These are phyloP conservation scores for Oncorhynchus keta DNA, from an alignment of 2,113 vertebrate species.

Conservation along the genomic window DNA sequence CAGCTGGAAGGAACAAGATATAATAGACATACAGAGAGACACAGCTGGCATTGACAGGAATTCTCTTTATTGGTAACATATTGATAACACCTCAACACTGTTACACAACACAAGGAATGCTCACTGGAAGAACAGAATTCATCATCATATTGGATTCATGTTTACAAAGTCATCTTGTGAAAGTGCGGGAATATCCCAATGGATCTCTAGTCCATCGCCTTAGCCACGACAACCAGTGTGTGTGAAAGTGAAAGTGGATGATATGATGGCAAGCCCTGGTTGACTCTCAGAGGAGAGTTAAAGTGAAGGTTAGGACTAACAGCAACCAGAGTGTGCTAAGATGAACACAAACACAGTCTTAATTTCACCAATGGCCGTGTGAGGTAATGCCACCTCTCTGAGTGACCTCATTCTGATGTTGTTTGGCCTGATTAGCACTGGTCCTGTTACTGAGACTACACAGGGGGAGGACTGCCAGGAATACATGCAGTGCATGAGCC, in stretches of 20 bases:
- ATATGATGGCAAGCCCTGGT: neutral
- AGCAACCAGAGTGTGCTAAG: neutral
- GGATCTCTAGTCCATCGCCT: no score
- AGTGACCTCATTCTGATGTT: neutral
- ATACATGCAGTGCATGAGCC: neutral
- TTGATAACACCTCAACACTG: conserved; percentile 71
- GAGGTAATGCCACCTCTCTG: neutral
- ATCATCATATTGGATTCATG: conserved; percentile 34
- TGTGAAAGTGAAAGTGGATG: neutral
- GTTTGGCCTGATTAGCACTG: neutral
- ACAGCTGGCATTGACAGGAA: neutral
- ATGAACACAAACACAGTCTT: neutral
- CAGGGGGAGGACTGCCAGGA: neutral
- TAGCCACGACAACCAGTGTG: no score
- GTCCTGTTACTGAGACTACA: neutral
- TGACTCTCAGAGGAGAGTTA: neutral
- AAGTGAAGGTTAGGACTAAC: neutral
- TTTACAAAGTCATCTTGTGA: neutral
- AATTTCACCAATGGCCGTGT: neutral
- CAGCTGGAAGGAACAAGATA: no score
- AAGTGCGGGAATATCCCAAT: no score
- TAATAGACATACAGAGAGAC: no score
- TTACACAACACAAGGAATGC: conserved; percentile 53
- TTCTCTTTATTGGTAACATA: conserved; percentile 73
- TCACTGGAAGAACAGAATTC: conserved; percentile 56